phyloP scores from a whole-genome alignment of 2,113 vertebrate genomes.

The Rhineura floridana region DNA sequence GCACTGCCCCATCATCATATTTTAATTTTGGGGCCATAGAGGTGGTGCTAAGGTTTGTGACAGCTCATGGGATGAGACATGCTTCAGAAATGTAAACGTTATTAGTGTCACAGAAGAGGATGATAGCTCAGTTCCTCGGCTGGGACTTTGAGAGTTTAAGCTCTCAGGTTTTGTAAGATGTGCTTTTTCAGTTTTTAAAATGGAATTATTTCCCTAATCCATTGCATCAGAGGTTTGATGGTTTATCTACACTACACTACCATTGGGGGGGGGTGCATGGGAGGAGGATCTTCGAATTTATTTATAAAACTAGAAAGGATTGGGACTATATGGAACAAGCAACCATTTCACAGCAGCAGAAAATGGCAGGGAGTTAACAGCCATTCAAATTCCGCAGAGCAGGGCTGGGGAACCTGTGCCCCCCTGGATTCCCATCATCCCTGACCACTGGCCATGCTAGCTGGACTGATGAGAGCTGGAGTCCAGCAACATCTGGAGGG shows the following conservation, averaged over 20 bases:
- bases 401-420: background rate
- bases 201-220: conserved; percentile 51
- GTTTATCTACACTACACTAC: conserved; percentile 32
- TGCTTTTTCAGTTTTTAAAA: conserved; percentile 36
- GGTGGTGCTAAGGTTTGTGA: background rate
- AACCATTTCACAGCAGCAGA: background rate
- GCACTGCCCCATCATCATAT: too few relatives aligned
- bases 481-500: background rate
- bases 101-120: rapidly evolving
- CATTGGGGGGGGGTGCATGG: rapidly evolving
- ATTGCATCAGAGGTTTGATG: background rate
- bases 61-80: background rate
- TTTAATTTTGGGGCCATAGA: background rate
- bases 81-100: background rate
- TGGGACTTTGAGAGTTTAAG: conserved; percentile 32
- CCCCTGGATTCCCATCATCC: too few relatives aligned
- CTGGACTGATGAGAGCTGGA: background rate
- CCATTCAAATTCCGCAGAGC: background rate
- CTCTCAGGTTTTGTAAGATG: conserved; percentile 26
- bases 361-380: background rate
- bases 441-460: background rate
- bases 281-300: background rate
- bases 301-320: background rate
- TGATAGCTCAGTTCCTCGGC: background rate
- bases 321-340: rapidly evolving